Conservation (phyloP, 2,888 invertebrate genomes). For the Suillia variegata region DNA sequence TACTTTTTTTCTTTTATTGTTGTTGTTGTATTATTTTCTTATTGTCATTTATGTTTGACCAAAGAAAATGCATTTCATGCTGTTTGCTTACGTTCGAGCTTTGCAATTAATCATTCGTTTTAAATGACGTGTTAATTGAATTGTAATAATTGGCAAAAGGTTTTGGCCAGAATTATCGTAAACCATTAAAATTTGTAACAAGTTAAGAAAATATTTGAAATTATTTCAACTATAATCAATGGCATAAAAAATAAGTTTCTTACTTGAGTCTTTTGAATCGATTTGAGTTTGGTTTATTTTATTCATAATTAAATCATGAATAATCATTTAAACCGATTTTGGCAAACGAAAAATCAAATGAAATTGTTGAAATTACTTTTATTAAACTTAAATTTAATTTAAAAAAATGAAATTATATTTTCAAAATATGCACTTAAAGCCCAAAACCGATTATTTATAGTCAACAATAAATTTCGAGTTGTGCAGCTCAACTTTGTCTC, state of each 20-base stretch:
- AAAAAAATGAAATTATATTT: too few relatives aligned
- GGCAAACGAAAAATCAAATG: too few relatives aligned
- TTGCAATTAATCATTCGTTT: background rate
- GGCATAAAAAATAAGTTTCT: background rate
- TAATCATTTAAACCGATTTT: too few relatives aligned
- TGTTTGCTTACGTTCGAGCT: background rate
- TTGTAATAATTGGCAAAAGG: conserved; percentile 8
- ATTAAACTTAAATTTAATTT: too few relatives aligned
- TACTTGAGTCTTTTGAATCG: conserved; percentile 16
- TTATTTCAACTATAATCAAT: background rate
- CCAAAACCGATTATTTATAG: too few relatives aligned
- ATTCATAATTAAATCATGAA: conserved; percentile 30
- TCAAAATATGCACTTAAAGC: too few relatives aligned
- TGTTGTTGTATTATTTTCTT: too few relatives aligned
- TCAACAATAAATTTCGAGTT: too few relatives aligned
- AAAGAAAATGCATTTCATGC: conserved; percentile 1
- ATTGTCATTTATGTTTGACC: too few relatives aligned
- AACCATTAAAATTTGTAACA: background rate
- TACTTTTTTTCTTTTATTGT: too few relatives aligned
- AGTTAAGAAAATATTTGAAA: background rate
- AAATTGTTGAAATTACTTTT: too few relatives aligned
- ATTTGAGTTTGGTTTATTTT: conserved; percentile 16
- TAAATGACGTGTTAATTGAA: conserved; percentile 11
- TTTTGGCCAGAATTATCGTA: background rate
- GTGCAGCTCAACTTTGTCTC: too few relatives aligned